Conservation (phyloP, 2,888 invertebrate genomes). For the Hemaris fuciformis region DNA sequence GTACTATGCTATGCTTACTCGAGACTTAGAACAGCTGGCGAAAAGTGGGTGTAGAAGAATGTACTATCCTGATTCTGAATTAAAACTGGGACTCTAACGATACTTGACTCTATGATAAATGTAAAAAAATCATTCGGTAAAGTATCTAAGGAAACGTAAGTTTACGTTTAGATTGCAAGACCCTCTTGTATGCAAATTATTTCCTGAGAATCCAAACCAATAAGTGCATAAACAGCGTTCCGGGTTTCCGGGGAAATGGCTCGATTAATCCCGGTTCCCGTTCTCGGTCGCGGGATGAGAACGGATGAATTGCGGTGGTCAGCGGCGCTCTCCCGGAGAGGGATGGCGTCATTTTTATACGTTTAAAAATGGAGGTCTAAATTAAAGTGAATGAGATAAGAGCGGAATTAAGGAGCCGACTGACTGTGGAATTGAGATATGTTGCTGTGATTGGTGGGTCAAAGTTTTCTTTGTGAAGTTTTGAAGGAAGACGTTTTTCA, state of each 20-base stretch:
- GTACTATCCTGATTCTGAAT: no score
- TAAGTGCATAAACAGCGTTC: conserved; percentile 12
- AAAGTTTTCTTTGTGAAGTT: neutral
- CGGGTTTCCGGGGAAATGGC: conserved; percentile 11
- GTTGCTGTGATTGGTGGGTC: neutral
- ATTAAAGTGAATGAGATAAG: conserved; percentile 13
- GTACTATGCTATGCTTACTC: no score
- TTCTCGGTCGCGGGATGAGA: conserved; percentile 13
- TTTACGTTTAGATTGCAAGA: no score
- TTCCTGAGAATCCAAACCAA: neutral
- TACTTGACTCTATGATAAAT: no score
- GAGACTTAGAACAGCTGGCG: no score
- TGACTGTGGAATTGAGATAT: conserved; percentile 17
- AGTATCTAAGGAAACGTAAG: no score
- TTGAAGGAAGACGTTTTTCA: neutral
- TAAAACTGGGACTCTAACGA: no score
- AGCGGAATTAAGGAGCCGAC: conserved; percentile 10
- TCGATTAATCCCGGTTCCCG: conserved; percentile 23
- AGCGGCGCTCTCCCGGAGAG: conserved; percentile 9
- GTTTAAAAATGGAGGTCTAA: conserved; percentile 21
- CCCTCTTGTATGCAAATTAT: neutral
- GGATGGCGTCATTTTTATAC: conserved; percentile 23
- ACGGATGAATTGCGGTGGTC: conserved; percentile 9
- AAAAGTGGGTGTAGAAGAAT: no score
- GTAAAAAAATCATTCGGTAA: no score